Conservation (phyloP, 2,113 vertebrate species). For the Hemichromis elongatus region DNA sequence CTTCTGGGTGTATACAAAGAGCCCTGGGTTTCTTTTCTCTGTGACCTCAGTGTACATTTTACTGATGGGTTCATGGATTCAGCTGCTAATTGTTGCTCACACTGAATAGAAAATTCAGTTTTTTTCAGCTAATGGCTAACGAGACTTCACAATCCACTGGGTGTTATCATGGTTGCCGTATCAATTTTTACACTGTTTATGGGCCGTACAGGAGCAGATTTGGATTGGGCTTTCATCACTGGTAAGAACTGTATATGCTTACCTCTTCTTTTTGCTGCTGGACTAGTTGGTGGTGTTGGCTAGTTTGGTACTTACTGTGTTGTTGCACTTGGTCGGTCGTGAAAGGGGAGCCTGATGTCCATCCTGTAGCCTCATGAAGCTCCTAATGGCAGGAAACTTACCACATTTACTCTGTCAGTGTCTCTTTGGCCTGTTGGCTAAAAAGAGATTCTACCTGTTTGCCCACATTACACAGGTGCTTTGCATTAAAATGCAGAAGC, state of each 20-base stretch:
- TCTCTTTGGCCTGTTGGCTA: neutral
- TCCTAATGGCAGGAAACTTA: neutral
- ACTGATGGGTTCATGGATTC: neutral
- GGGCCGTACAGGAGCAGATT: neutral
- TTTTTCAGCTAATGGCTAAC: neutral
- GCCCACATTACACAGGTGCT: neutral
- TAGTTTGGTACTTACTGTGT: neutral
- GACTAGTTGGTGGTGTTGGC: neutral
- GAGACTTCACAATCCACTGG: neutral
- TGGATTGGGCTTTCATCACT: neutral
- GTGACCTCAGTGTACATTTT: neutral
- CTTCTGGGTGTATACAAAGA: neutral
- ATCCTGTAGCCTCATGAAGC: neutral
- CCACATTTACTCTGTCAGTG: neutral
- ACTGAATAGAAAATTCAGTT: neutral
- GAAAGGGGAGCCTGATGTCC: neutral
- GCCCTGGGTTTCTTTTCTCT: neutral
- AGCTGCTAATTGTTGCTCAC: neutral
- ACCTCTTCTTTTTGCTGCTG: neutral
- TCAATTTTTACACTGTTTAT: neutral
- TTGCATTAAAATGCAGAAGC: neutral
- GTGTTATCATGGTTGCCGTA: too few species aligned
- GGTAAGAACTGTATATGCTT: neutral
- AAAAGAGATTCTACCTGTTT: neutral
- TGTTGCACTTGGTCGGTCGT: neutral